Percentiles rank a stretch among this genome's conserved stretches.
Conservation (phyloP, 2,888 invertebrate genomes). For the Gonocerus acuteangulatus region DNA sequence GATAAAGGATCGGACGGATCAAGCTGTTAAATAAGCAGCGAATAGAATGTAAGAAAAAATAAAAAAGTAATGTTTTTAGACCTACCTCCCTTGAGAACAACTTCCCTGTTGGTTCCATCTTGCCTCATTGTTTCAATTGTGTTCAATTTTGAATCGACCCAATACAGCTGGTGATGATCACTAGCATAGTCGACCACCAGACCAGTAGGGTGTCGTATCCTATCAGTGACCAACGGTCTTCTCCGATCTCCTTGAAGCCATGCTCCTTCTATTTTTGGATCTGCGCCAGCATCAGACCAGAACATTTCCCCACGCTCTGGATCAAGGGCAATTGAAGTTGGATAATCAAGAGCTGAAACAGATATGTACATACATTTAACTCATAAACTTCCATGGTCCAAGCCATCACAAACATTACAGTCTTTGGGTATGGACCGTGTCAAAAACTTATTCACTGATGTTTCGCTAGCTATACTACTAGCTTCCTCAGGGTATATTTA, state of each 20-base stretch:
- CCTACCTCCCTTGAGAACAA: constrained; percentile 59
- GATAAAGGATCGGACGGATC: too few relatives aligned
- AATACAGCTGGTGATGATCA: constrained; percentile 84
- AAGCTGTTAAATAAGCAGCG: too few relatives aligned
- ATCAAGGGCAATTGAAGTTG: constrained; percentile 82
- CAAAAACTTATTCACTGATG: too few relatives aligned
- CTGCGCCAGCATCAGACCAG: constrained; percentile 88
- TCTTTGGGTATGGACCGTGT: too few relatives aligned
- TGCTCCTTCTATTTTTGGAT: constrained; percentile 85
- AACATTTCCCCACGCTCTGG: constrained; percentile 78
- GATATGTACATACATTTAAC: background rate
- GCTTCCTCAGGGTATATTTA: too few relatives aligned
- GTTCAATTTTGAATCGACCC: constrained; percentile 91
- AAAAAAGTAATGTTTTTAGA: too few relatives aligned
- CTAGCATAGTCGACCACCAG: constrained; percentile 83
- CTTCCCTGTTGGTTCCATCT: constrained; percentile 69
- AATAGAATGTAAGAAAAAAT: too few relatives aligned
- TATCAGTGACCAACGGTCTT: constrained; percentile 68
- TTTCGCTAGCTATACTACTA: too few relatives aligned
- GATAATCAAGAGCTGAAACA: constrained; percentile 62
- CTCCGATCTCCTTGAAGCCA: constrained; percentile 96
- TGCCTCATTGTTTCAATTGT: constrained; percentile 77
- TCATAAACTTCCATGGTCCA: too few relatives aligned
- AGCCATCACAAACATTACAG: too few relatives aligned
- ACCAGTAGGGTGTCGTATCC: constrained; percentile 79